Conservation (phyloP, 1,140 invertebrate genomes). For the Phocides pigmalion region DNA sequence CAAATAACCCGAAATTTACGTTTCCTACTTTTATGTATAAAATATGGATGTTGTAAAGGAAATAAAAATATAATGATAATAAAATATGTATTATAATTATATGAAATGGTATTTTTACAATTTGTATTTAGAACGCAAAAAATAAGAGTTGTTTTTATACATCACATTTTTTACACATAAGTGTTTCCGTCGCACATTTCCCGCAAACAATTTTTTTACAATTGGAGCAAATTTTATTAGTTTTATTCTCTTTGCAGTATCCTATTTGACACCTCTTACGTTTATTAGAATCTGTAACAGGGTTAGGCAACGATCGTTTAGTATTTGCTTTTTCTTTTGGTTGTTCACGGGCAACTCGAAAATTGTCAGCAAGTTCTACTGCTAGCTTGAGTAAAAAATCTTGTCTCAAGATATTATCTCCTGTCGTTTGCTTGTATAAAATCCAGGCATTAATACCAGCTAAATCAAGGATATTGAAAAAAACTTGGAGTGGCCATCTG, state of each 20-base stretch:
- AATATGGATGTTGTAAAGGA: no score
- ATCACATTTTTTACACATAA: slow-evolving; percentile 37
- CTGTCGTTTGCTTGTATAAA: slow-evolving; percentile 3
- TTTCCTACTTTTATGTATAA: no score
- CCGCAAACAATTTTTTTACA: slow-evolving; percentile 42
- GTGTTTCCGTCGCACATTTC: slow-evolving; percentile 39
- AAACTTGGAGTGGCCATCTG: slow-evolving; percentile 6
- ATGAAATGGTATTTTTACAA: no score
- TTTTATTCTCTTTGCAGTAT: slow-evolving; percentile 38
- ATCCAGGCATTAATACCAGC: slow-evolving; percentile 4
- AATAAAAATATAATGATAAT: no score
- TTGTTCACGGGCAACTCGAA: slow-evolving; percentile 38
- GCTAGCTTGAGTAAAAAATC: slow-evolving; percentile 25
- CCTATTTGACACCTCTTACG: slow-evolving; percentile 38
- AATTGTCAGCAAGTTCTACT: slow-evolving; percentile 39
- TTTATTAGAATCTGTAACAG: slow-evolving; percentile 36
- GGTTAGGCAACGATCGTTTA: slow-evolving; percentile 36
- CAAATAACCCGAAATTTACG: slow-evolving; percentile 5
- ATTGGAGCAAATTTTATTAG: slow-evolving; percentile 35
- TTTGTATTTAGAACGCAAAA: no score
- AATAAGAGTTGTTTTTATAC: no score
- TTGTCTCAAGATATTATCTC: slow-evolving; percentile 9
- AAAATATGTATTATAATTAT: no score
- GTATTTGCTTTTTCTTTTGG: slow-evolving; percentile 39
- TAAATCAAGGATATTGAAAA: slow-evolving; percentile 7